These are phyloP conservation scores for Anguilla megastoma DNA, from an alignment of 2,797 vertebrate species.

Conservation along the genomic window DNA sequence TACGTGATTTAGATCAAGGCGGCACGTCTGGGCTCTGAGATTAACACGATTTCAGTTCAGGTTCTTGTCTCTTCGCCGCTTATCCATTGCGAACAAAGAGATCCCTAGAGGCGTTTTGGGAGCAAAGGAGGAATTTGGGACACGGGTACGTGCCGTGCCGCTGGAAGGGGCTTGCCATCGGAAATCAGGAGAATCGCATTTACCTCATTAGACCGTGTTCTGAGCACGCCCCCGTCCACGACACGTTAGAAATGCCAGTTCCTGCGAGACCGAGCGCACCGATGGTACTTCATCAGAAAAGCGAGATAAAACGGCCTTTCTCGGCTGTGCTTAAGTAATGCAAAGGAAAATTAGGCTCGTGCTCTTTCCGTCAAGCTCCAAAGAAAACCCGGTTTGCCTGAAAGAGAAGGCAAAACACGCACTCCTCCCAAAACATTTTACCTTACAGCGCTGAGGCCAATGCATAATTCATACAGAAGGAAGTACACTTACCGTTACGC, in stretches of 20 bases:
- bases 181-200: neutral
- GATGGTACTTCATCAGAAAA: neutral
- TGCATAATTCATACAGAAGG: neutral
- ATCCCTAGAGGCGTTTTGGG: neutral
- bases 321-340: neutral
- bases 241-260: neutral
- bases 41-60: neutral
- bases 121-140: neutral
- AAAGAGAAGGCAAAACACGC: neutral
- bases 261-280: neutral
- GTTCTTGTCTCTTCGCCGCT: neutral
- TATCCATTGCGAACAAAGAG: neutral
- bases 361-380: neutral
- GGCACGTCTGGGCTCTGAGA: neutral
- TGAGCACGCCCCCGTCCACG: neutral
- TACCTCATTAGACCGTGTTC: neutral
- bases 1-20: neutral
- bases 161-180: slow-evolving; percentile 3
- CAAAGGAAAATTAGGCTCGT: neutral
- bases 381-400: neutral
- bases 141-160: neutral
- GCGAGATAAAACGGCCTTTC: too few species aligned
- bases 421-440: neutral
- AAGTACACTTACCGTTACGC: neutral
- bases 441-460: neutral